phyloP scores from a whole-genome alignment of 2,113 vertebrate genomes.

The Neopipo cinnamomea region DNA sequence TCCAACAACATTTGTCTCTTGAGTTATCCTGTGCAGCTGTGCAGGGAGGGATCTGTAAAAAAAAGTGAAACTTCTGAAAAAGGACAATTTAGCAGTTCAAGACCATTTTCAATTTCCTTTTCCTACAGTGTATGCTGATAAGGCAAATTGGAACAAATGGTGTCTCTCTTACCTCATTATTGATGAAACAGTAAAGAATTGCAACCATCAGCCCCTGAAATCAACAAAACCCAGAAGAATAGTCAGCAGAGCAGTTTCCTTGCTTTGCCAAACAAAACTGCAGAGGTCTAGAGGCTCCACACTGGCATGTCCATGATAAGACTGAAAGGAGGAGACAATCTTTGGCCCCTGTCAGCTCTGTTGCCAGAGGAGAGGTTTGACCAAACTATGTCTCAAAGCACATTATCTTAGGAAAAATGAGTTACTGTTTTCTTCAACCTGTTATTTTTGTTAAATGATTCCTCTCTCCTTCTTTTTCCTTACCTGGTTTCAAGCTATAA shows the following conservation, averaged over 20 bases:
- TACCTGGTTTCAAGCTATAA: background rate
- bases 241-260: background rate
- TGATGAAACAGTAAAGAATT: constrained; percentile 87
- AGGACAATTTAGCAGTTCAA: background rate
- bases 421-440: background rate
- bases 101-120: constrained; percentile 27
- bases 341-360: background rate
- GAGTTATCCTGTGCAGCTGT: background rate
- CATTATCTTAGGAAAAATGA: background rate
- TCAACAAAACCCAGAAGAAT: background rate
- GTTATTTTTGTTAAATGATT: background rate
- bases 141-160: background rate
- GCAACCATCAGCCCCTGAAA: constrained; percentile 87
- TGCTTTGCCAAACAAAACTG: background rate
- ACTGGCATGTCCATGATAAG: background rate
- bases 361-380: background rate
- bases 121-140: background rate
- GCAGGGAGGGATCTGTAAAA: background rate
- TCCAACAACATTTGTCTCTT: background rate
- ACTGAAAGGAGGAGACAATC: background rate
- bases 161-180: constrained; percentile 83
- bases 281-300: background rate
- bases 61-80: background rate
- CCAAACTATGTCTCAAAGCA: background rate
- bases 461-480: background rate